Conservation (phyloP, 2,888 invertebrate genomes). For the Nasonia oneida region DNA sequence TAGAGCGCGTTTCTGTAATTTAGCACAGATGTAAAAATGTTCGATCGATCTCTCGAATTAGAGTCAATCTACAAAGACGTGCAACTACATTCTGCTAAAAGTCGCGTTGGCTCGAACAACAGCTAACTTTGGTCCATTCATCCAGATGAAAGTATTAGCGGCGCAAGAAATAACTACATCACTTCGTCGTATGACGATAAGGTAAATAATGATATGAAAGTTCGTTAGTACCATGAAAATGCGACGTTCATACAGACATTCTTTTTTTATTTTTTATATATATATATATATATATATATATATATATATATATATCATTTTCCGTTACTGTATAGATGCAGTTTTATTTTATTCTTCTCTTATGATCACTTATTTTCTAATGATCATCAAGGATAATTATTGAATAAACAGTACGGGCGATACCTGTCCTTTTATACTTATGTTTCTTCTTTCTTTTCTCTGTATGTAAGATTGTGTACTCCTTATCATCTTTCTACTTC, state of each 20-base stretch:
- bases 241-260: slow-evolving; percentile 58
- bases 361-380: slow-evolving; percentile 59
- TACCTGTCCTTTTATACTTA: slow-evolving; percentile 44
- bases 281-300: background rate
- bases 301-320: slow-evolving; percentile 16
- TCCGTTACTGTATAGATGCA: slow-evolving; percentile 51
- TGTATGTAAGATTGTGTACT: slow-evolving; percentile 52
- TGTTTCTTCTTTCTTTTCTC: slow-evolving; percentile 48
- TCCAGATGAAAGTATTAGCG: slow-evolving; percentile 56
- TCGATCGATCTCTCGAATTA: background rate
- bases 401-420: slow-evolving; percentile 58
- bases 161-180: slow-evolving; percentile 55
- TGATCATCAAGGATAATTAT: slow-evolving; percentile 62
- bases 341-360: slow-evolving; percentile 58
- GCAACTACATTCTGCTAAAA: slow-evolving; percentile 48
- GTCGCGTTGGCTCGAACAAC: slow-evolving; percentile 57
- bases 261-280: slow-evolving; percentile 46
- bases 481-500: slow-evolving; percentile 54
- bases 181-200: slow-evolving; percentile 46
- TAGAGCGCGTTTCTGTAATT: slow-evolving; percentile 10
- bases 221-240: slow-evolving; percentile 60
- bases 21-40: slow-evolving; percentile 29
- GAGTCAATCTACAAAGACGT: slow-evolving; percentile 36
- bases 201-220: slow-evolving; percentile 61
- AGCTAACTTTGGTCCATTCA: slow-evolving; percentile 64